A percentile compares a stretch with the other conserved stretches of the same genome.
Conservation (phyloP, 1,140 invertebrate genomes). For the Drosophila lacteicornis region DNA sequence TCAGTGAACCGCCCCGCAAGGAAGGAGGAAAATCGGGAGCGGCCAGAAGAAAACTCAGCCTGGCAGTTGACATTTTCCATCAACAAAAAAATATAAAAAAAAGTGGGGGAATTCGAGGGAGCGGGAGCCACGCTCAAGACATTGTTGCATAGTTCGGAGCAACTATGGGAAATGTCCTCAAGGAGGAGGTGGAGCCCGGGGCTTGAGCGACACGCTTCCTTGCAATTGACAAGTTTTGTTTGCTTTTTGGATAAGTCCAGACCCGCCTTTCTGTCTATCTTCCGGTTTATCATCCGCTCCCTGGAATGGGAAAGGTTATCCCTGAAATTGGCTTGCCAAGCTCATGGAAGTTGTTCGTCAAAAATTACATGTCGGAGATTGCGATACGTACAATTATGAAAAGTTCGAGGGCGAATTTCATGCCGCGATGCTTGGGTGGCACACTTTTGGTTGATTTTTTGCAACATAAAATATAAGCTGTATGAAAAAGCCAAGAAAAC, state of each 20-base stretch:
- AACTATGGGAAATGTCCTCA: slow-evolving; percentile 43
- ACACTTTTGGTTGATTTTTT: too few species aligned
- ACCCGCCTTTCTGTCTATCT: slow-evolving; percentile 37
- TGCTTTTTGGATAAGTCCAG: slow-evolving; percentile 35
- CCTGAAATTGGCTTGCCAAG: slow-evolving; percentile 46
- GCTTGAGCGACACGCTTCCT: slow-evolving; percentile 46
- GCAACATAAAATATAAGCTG: background rate
- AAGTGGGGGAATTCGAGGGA: slow-evolving; percentile 6
- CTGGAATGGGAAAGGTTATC: slow-evolving; percentile 47
- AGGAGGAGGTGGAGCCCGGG: slow-evolving; percentile 8
- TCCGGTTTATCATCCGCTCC: slow-evolving; percentile 30
- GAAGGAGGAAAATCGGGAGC: slow-evolving; percentile 7
- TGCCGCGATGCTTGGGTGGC: background rate
- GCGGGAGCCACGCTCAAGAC: slow-evolving; percentile 42
- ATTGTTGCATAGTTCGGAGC: slow-evolving; percentile 63
- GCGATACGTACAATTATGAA: slow-evolving; percentile 17
- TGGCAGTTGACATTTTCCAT: slow-evolving; percentile 79
- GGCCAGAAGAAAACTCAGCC: slow-evolving; percentile 43
- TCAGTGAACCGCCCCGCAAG: slow-evolving; percentile 51
- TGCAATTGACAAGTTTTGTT: slow-evolving; percentile 75
- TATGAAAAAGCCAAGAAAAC: too few species aligned
- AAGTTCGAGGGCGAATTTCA: background rate
- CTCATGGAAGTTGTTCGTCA: slow-evolving; percentile 24
- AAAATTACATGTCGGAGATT: slow-evolving; percentile 16
- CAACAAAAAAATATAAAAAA: slow-evolving; percentile 44